Conservation (phyloP, 2,888 invertebrate genomes). For the Sphaerophoria rueppellii region DNA sequence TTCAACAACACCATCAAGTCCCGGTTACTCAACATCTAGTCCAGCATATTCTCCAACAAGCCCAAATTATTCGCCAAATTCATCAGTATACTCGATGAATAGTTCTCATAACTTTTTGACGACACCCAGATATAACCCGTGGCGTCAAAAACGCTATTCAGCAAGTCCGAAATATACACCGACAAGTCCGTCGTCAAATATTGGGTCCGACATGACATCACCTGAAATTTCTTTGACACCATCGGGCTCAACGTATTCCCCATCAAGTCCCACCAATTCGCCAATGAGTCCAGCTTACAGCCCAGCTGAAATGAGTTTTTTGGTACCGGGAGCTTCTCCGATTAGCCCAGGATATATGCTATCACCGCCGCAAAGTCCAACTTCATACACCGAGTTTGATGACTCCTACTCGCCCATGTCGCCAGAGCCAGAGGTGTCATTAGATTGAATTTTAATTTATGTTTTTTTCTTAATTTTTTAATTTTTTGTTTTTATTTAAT, state of each 20-base stretch:
- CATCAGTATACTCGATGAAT: slow-evolving; percentile 86
- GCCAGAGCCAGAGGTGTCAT: slow-evolving; percentile 11
- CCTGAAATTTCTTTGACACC: slow-evolving; percentile 82
- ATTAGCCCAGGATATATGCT: slow-evolving; percentile 87
- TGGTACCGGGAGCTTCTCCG: slow-evolving; percentile 90
- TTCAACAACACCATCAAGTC: slow-evolving; percentile 86
- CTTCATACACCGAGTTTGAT: background rate
- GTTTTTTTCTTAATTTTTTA: background rate
- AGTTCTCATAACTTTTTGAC: slow-evolving; percentile 89
- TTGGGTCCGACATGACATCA: slow-evolving; percentile 87
- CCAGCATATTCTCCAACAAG: slow-evolving; percentile 86
- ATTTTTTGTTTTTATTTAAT: background rate
- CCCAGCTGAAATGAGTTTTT: slow-evolving; percentile 83
- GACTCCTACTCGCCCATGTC: slow-evolving; percentile 45
- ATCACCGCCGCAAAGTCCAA: slow-evolving; percentile 1
- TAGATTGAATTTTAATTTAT: background rate
- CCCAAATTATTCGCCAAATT: slow-evolving; percentile 89
- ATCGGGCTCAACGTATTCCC: slow-evolving; percentile 81
- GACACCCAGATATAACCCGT: slow-evolving; percentile 87
- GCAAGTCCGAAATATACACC: slow-evolving; percentile 86
- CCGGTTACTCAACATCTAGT: slow-evolving; percentile 86
- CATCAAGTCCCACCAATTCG: slow-evolving; percentile 87
- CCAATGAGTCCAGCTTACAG: slow-evolving; percentile 88
- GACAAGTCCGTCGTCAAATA: slow-evolving; percentile 85
- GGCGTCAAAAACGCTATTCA: slow-evolving; percentile 84